Conservation (phyloP, 2,797 vertebrate genomes). For the Glyptemys insculpta region DNA sequence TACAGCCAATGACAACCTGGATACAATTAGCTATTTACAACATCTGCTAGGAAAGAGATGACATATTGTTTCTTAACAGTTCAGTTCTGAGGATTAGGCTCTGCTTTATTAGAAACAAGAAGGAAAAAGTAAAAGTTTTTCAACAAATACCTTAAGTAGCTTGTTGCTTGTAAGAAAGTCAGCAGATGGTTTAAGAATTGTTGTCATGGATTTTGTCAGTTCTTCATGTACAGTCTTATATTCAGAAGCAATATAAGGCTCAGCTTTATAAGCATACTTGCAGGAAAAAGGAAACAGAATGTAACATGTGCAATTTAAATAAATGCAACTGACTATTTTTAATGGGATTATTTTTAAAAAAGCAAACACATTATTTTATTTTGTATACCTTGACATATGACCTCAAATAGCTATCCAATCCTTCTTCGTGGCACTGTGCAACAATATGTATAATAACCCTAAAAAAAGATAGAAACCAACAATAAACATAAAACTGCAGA, state of each 20-base stretch:
- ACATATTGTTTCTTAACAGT: background rate
- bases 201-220: slow-evolving; percentile 96
- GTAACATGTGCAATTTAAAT: background rate
- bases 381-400: slow-evolving; percentile 94
- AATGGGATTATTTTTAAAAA: background rate
- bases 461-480: slow-evolving; percentile 67
- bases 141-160: slow-evolving; percentile 91
- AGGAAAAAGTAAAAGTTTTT: background rate
- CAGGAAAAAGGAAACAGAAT: slow-evolving; percentile 3
- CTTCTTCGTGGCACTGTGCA: slow-evolving; percentile 97
- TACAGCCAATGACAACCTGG: background rate
- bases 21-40: background rate
- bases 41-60: background rate
- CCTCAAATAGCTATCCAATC: slow-evolving; percentile 94
- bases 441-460: slow-evolving; percentile 99
- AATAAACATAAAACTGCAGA: slow-evolving; percentile 43
- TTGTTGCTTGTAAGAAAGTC: slow-evolving; percentile 99
- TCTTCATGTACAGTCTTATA: slow-evolving; percentile 94
- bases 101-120: background rate
- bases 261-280: slow-evolving; percentile 96
- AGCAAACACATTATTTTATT: background rate
- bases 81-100: background rate
- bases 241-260: slow-evolving; percentile 86
- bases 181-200: slow-evolving; percentile 96
- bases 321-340: background rate